These are phyloP conservation scores for Tethea ocularis DNA, from an alignment of 2,888 invertebrate genomes.

Conservation along the genomic window DNA sequence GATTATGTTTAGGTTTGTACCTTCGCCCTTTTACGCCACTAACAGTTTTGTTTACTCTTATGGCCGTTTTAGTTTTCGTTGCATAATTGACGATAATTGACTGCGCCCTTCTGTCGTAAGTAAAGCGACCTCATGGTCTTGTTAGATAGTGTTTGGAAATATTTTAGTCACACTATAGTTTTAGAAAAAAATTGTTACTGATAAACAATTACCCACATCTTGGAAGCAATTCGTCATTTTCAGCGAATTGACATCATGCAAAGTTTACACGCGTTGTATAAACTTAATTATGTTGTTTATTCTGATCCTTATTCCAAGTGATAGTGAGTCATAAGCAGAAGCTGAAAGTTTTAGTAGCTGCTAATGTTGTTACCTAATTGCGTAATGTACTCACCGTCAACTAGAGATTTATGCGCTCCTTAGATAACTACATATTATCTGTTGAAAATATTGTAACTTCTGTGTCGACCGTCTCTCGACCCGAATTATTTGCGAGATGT, in stretches of 20 bases:
- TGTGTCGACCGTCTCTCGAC: constrained; percentile 33
- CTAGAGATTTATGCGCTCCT: constrained; percentile 47
- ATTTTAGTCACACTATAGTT: constrained; percentile 35
- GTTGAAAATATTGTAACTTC: constrained; percentile 42
- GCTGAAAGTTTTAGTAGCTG: constrained; percentile 33
- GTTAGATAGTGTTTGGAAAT: constrained; percentile 27
- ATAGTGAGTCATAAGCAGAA: constrained; percentile 38
- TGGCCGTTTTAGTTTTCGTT: constrained; percentile 37
- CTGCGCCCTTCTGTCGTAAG: constrained; percentile 51
- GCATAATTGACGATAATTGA: constrained; percentile 57
- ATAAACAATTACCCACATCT: constrained; percentile 31
- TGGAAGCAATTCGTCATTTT: constrained; percentile 24
- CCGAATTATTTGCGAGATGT: constrained; percentile 41
- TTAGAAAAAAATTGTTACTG: constrained; percentile 33
- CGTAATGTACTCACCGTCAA: constrained; percentile 39
- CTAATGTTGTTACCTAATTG: constrained; percentile 44
- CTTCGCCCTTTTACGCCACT: constrained; percentile 49
- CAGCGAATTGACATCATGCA: constrained; percentile 34
- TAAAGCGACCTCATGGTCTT: constrained; percentile 39
- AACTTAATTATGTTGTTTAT: constrained; percentile 34
- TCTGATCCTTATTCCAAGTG: constrained; percentile 34
- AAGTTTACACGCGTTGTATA: constrained; percentile 34
- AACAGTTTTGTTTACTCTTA: constrained; percentile 60
- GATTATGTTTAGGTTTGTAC: constrained; percentile 38
- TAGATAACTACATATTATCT: constrained; percentile 37